A percentile compares a stretch with the other conserved stretches of the same genome.
Evolutionary conservation across 2,113 vertebrate species (phyloP).

Genomic region (Apus apus): DNA sequence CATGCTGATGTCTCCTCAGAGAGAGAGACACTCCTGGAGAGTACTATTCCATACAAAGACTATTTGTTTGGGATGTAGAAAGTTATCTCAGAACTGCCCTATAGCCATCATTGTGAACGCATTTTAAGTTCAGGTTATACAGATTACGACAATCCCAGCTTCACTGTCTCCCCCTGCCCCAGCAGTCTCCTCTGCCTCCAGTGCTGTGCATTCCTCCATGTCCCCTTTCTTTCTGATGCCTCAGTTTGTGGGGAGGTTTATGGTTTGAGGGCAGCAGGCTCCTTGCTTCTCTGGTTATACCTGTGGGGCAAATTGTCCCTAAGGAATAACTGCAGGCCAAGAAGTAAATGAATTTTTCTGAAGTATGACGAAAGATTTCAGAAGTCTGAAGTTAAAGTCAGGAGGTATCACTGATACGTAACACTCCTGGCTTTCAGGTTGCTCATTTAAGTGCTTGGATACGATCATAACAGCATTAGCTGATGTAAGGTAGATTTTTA

Average conservation of each 20-base stretch:
- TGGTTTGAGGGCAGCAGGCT: not conserved
- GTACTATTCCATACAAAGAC: not conserved
- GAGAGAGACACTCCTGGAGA: not conserved
- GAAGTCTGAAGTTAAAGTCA: not conserved
- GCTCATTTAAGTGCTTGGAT: not conserved
- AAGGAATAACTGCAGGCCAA: not conserved
- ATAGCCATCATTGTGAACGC: not conserved
- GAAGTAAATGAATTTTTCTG: not conserved
- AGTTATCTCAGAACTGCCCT: not conserved
- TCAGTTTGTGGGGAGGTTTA: not conserved
- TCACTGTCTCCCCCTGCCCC: not conserved
- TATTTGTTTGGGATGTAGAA: not conserved
- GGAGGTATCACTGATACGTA: not conserved
- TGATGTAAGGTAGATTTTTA: not conserved
- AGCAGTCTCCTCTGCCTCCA: not conserved
- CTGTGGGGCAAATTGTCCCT: not conserved
- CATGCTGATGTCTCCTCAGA: not conserved
- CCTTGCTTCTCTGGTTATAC: not conserved
- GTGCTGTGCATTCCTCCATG: not conserved
- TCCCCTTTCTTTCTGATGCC: not conserved
- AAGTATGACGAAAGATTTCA: not conserved
- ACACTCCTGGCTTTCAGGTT: not conserved
- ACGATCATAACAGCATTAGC: not conserved
- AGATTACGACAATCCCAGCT: not conserved
- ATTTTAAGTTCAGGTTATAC: not conserved